Conservation (phyloP, 2,797 vertebrate genomes). For the Oryzias dopingdopingensis region DNA sequence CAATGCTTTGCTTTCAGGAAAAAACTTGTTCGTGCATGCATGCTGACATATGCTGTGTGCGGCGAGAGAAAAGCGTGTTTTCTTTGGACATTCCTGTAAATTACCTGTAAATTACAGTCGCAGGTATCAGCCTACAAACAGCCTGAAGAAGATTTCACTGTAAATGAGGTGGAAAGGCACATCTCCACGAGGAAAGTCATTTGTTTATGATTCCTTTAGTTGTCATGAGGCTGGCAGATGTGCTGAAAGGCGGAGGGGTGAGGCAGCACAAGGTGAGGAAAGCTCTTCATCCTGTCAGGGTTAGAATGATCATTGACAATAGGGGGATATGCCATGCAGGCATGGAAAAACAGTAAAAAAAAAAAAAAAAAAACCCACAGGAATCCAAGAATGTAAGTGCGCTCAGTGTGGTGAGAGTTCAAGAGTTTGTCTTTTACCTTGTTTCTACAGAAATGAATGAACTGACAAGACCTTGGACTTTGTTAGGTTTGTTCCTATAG, state of each 20-base stretch:
- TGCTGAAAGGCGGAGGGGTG: slow-evolving; percentile 16
- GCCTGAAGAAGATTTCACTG: slow-evolving; percentile 11
- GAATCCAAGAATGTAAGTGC: no score
- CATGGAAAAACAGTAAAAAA: no score
- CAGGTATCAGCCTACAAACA: slow-evolving; percentile 11
- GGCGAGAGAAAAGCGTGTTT: slow-evolving; percentile 2
- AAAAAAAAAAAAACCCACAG: no score
- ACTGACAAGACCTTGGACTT: no score
- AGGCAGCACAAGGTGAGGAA: slow-evolving; percentile 46
- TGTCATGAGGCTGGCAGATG: slow-evolving; percentile 32
- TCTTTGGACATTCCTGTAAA: slow-evolving; percentile 3
- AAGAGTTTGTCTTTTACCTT: no score
- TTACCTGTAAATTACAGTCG: slow-evolving; percentile 9
- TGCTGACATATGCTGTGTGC: slow-evolving; percentile 1
- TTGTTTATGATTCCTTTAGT: slow-evolving; percentile 45
- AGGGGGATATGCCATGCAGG: no score
- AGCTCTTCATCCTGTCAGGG: slow-evolving; percentile 31
- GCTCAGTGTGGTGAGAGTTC: no score
- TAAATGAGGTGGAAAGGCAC: slow-evolving; percentile 28
- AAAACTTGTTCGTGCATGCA: slow-evolving; percentile 22
- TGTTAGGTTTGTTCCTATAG: no score
- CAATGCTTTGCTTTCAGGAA: slow-evolving; percentile 47
- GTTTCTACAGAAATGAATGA: no score
- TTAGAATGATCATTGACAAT: no score
- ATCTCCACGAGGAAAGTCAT: slow-evolving; percentile 27